Percentiles rank a stretch among this genome's conserved stretches.
Evolutionary conservation across 2,797 vertebrate genomes (phyloP).

Genomic region (Gobio occitaniae): DNA sequence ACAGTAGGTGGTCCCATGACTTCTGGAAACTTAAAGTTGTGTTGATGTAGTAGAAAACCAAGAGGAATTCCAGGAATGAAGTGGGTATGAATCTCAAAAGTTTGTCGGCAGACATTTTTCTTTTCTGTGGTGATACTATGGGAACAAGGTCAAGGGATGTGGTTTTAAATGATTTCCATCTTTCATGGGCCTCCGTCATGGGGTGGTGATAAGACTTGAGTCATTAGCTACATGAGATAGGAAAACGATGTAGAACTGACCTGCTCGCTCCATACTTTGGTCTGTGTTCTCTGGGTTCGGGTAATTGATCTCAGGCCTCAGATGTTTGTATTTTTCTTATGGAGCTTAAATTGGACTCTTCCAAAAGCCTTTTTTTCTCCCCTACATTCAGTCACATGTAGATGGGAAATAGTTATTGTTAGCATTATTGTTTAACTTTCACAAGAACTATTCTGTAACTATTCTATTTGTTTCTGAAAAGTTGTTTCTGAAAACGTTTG

Average conservation of each 20-base stretch:
- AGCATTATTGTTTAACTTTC: neutral
- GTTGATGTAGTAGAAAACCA: constrained; percentile 14
- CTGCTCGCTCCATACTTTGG: constrained; percentile 8
- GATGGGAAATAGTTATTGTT: neutral
- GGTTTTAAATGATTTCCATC: constrained; percentile 25
- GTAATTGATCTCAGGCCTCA: constrained; percentile 26
- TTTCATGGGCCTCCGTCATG: constrained; percentile 3
- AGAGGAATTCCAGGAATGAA: constrained; percentile 40
- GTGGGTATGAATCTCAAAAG: constrained; percentile 15
- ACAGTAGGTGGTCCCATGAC: constrained; percentile 14
- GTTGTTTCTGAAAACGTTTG: neutral
- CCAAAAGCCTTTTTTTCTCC: neutral
- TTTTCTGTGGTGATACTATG: constrained; percentile 21
- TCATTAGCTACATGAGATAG: constrained; percentile 47
- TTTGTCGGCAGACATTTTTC: constrained; percentile 12
- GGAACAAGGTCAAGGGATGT: constrained; percentile 41
- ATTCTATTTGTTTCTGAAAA: neutral
- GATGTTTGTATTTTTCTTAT: constrained; percentile 13
- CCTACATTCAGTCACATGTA: neutral
- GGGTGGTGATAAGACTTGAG: constrained; percentile 46
- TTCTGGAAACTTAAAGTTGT: constrained; percentile 17
- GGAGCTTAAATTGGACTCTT: neutral
- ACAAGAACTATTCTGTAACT: neutral
- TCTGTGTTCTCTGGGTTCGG: constrained; percentile 28
- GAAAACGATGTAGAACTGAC: constrained; percentile 13